These are phyloP conservation scores for Chrysolina americana DNA, from an alignment of 2,888 invertebrate species.

Conservation along the genomic window DNA sequence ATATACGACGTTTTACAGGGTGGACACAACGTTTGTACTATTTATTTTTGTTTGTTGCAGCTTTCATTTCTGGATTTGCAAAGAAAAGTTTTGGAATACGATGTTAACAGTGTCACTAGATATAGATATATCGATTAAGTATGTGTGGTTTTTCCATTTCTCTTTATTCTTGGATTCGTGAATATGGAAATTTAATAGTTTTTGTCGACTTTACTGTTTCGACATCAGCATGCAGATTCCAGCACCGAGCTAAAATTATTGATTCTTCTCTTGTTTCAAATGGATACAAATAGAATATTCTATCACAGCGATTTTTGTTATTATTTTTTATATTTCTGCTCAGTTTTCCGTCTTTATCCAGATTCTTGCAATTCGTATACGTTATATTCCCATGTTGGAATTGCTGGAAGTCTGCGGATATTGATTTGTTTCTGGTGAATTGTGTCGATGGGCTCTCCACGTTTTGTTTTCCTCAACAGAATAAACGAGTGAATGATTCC, in stretches of 20 bases:
- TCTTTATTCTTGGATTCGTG: too few species aligned
- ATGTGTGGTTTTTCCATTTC: too few species aligned
- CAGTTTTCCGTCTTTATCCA: background rate
- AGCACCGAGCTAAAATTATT: too few species aligned
- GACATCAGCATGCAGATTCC: too few species aligned
- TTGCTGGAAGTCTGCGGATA: background rate
- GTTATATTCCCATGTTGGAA: background rate
- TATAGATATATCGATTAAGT: too few species aligned
- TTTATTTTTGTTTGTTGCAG: background rate
- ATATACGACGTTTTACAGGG: background rate
- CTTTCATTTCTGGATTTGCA: too few species aligned
- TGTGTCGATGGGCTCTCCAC: background rate
- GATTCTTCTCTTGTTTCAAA: too few species aligned
- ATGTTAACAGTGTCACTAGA: too few species aligned
- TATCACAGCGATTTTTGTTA: background rate
- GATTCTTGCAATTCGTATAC: background rate
- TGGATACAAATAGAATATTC: too few species aligned
- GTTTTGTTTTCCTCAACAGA: background rate
- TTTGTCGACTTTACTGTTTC: too few species aligned
- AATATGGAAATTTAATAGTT: too few species aligned
- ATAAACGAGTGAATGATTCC: background rate
- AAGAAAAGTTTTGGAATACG: too few species aligned
- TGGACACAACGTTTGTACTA: background rate
- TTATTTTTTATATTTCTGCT: background rate
- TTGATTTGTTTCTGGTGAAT: background rate